Base-by-base conservation (phyloP, 2,113 vertebrate genomes). In the Edolisoma coerulescens region DNA sequence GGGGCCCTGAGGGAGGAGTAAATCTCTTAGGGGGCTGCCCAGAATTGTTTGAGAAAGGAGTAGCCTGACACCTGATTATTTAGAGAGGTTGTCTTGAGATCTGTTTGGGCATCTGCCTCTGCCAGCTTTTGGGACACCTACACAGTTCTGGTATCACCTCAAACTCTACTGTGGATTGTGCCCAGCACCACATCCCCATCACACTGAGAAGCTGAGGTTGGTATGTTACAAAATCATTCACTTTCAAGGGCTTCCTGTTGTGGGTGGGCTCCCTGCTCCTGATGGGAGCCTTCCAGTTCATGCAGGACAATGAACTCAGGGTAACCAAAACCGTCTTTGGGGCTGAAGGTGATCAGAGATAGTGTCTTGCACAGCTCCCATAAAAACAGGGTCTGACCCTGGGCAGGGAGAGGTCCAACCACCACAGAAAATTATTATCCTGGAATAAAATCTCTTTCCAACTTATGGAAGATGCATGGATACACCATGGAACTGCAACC, bases 281-380 rank as follows among this genome's bases (percentile, higher is more conserved):
- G 9, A 11, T 6, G 8, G 21, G n/a, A 88, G 30, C 68, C 44
- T 63, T 88, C 32, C 50, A 80, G 52, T 11, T 41, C 7, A 1
- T 15, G 35, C 12, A 44, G 70, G n/a, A 59, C 7, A 8, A 33
- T 7, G 27, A 37, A 24, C 61, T 52, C 27, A 28, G n/a, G 23
- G n/a, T 79, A 88, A 79, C 41, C 50, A 57, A 33, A 70, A 28
- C 23, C n/a, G 26, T 53, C 42, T 56, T 42, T 27, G 41, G n/a
- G 75, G 15, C 32, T 0, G 0, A 74, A 64, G 28, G 50, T 13
- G 14, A 32, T 26, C 18, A 30, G 44, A 78, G 39, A 7, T 21
- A 30, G 16, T 32, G 32, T 77, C 54, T 49, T 73, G n/a, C n/a
- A 45, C 1, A 2, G 42, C 27, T 86, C 50, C 37, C 28, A 15